These are phyloP conservation scores for Miichthys miiuy DNA, from an alignment of 2,797 vertebrate species.

Conservation along the genomic window DNA sequence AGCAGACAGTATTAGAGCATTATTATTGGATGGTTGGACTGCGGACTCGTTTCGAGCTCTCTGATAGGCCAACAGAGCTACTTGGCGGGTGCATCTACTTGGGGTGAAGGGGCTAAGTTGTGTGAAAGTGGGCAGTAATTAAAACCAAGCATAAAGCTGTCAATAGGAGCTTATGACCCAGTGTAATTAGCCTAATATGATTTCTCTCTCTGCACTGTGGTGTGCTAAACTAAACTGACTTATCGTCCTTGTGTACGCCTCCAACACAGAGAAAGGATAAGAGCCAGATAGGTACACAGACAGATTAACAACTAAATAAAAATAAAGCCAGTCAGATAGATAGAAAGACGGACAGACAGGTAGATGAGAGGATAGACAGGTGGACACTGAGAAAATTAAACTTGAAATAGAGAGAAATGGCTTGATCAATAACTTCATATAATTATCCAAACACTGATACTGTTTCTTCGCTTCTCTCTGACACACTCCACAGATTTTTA, in stretches of 20 bases:
- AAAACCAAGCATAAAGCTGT: slow-evolving; percentile 88
- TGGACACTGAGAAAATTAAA: slow-evolving; percentile 27
- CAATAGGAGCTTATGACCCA: slow-evolving; percentile 86
- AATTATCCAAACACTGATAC: slow-evolving; percentile 19
- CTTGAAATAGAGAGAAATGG: slow-evolving; percentile 10
- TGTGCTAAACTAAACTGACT: slow-evolving; percentile 75
- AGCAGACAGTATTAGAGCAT: slow-evolving; percentile 66
- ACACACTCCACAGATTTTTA: slow-evolving; percentile 29
- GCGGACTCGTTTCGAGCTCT: slow-evolving; percentile 57
- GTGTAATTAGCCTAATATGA: slow-evolving; percentile 87
- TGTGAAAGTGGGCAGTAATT: slow-evolving; percentile 88
- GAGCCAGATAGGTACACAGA: slow-evolving; percentile 51
- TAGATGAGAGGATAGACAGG: slow-evolving; percentile 13
- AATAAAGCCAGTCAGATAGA: slow-evolving; percentile 30
- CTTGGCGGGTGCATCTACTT: slow-evolving; percentile 82
- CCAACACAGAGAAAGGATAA: slow-evolving; percentile 60
- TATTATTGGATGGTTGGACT: slow-evolving; percentile 75
- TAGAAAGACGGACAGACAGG: slow-evolving; percentile 25
- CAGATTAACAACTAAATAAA: slow-evolving; percentile 65
- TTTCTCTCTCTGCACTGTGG: slow-evolving; percentile 79
- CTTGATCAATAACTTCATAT: slow-evolving; percentile 33
- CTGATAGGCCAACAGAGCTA: slow-evolving; percentile 72
- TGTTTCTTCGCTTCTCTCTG: slow-evolving; percentile 2
- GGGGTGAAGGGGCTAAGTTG: slow-evolving; percentile 85
- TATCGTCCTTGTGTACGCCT: slow-evolving; percentile 79